phyloP scores from a whole-genome alignment of 2,113 vertebrate species.

The Dasyprocta punctata region DNA sequence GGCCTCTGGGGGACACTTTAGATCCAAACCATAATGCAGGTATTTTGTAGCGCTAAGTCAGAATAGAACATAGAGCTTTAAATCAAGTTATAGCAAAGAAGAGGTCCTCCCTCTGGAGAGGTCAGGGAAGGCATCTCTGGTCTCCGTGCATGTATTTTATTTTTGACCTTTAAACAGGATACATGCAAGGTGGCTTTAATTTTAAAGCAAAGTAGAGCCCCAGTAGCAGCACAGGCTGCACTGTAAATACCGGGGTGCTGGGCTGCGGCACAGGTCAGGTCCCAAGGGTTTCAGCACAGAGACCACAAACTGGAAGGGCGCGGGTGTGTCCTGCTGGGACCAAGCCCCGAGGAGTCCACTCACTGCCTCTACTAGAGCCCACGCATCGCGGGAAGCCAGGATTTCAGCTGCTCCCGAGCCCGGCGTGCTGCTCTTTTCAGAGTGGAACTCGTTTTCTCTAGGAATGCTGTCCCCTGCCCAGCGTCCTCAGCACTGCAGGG shows the following conservation, averaged over 20 bases:
- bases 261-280: background rate
- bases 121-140: background rate
- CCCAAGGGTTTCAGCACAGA: background rate
- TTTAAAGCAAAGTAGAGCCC: background rate
- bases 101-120: background rate
- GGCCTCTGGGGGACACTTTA: background rate
- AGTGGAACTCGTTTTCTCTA: background rate
- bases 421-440: background rate
- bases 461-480: background rate
- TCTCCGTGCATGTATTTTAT: too few species aligned
- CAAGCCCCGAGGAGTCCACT: too few species aligned
- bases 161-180: background rate
- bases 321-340: background rate
- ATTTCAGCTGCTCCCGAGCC: background rate
- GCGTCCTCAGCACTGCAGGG: too few species aligned
- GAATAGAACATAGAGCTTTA: background rate
- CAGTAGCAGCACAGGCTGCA: background rate
- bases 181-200: too few species aligned
- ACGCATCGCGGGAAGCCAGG: background rate
- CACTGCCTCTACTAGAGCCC: too few species aligned
- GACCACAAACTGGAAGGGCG: background rate
- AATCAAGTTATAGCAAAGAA: background rate
- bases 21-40: background rate
- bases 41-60: background rate
- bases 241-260: background rate